phyloP scores from a whole-genome alignment of 2,113 vertebrate genomes.

The Sorex fumeus region DNA sequence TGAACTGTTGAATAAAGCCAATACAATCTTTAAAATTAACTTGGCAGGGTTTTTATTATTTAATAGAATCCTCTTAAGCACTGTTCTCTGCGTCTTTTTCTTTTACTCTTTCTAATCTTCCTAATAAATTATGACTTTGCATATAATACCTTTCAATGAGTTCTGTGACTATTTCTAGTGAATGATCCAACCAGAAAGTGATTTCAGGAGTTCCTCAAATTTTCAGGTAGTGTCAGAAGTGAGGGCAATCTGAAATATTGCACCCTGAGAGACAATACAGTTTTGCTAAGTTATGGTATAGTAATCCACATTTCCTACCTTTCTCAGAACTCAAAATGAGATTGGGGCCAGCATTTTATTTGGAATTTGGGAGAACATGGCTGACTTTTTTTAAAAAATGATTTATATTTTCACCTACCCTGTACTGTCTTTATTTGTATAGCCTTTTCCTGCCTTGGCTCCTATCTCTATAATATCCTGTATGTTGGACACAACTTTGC shows the following conservation, averaged over 20 bases:
- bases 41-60: background rate
- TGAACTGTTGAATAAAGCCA: background rate
- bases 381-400: constrained; percentile 16
- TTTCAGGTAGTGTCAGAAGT: background rate
- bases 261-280: background rate
- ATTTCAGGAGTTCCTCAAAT: background rate
- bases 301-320: background rate
- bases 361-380: background rate
- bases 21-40: background rate
- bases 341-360: background rate
- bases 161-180: constrained; percentile 23
- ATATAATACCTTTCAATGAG: background rate
- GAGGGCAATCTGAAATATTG: background rate
- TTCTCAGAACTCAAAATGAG: background rate
- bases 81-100: constrained; percentile 28
- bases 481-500: background rate
- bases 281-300: background rate
- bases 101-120: background rate
- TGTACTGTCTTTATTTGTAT: background rate
- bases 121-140: background rate
- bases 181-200: background rate
- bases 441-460: background rate
- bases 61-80: constrained; percentile 3
- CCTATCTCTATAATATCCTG: background rate
- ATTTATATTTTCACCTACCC: constrained; percentile 28